Conservation (phyloP, 2,888 invertebrate species). For the Trilocha varians region DNA sequence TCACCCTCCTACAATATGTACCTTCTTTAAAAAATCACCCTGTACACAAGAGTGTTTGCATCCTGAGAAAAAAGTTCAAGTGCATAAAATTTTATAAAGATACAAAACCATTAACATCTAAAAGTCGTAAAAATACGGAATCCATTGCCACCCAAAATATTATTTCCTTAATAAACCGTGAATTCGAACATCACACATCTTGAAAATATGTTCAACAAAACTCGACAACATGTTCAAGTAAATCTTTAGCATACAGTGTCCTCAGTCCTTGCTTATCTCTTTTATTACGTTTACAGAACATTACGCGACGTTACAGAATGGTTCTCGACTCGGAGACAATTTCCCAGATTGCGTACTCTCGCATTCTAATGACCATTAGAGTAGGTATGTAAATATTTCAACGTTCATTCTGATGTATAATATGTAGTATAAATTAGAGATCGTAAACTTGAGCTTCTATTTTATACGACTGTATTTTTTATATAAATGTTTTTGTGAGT, state of each 20-base stretch:
- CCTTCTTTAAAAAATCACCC: no score
- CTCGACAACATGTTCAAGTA: not conserved
- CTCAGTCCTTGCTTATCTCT: conserved; percentile 12
- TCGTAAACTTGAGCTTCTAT: no score
- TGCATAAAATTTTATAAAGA: no score
- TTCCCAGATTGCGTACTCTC: conserved; percentile 26
- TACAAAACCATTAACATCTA: no score
- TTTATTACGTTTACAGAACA: conserved; percentile 34
- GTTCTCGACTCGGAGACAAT: conserved; percentile 28
- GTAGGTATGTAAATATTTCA: conserved; percentile 12
- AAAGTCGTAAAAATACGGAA: no score
- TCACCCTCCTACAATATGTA: no score
- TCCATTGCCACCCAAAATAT: no score
- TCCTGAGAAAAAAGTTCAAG: no score
- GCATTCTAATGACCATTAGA: conserved; percentile 27
- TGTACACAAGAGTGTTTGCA: no score
- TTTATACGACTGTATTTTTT: no score
- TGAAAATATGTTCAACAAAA: not conserved
- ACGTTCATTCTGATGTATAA: not conserved
- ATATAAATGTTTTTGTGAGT: no score
- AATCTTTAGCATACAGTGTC: not conserved
- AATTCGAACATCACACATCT: not conserved
- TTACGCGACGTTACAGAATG: conserved; percentile 29
- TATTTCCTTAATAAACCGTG: no score
- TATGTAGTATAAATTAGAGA: not conserved